These are phyloP conservation scores for Takifugu flavidus DNA, from an alignment of 2,113 vertebrate species.

Conservation along the genomic window DNA sequence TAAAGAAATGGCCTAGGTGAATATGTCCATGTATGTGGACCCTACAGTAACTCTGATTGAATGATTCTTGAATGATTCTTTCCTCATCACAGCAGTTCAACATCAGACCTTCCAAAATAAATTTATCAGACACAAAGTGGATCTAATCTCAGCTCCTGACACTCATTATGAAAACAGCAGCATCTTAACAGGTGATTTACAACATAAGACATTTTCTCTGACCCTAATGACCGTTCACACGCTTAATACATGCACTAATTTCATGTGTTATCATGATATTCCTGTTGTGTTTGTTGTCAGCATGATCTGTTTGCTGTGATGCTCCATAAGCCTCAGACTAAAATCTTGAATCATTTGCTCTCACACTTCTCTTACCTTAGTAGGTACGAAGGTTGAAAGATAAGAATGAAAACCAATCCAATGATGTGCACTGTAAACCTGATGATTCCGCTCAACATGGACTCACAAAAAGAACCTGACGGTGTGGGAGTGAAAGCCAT, in stretches of 20 bases:
- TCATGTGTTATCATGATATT: constrained; percentile 28
- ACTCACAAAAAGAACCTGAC: neutral
- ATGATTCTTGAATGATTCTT: neutral
- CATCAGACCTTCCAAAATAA: constrained; percentile 33
- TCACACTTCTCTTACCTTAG: neutral
- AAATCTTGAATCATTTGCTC: too few relatives aligned
- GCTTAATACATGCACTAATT: constrained; percentile 51
- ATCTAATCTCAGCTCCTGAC: constrained; percentile 2
- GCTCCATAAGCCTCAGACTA: too few relatives aligned
- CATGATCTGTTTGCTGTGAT: too few relatives aligned
- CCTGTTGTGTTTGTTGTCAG: too few relatives aligned
- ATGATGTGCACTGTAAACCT: neutral
- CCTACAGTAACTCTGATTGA: neutral
- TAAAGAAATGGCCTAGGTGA: constrained; percentile 6
- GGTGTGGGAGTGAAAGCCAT: neutral
- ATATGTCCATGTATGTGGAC: neutral
- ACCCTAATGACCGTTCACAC: constrained; percentile 50
- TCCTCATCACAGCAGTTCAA: constrained; percentile 32
- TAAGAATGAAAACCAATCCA: neutral
- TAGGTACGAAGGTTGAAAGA: neutral
- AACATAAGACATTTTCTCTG: constrained; percentile 14
- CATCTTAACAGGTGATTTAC: too few relatives aligned
- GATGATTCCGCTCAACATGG: too few relatives aligned
- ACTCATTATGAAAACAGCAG: too few relatives aligned
- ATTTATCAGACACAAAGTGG: constrained; percentile 20